These are phyloP conservation scores for Cranoglanis bouderius DNA, from an alignment of 2,113 vertebrate genomes.

Conservation along the genomic window DNA sequence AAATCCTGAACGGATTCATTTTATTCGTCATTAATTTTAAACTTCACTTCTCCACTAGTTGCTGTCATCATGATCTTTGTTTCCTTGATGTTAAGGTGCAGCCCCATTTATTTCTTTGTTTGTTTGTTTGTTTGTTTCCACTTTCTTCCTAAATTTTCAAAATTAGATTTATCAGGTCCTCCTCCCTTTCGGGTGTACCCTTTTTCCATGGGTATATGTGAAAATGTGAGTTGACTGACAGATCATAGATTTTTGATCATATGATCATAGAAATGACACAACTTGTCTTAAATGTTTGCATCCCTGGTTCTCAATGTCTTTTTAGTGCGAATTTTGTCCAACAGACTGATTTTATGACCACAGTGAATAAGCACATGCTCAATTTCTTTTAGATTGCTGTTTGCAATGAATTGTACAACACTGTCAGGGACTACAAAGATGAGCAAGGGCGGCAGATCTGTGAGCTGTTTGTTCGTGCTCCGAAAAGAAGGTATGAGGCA, in stretches of 20 bases:
- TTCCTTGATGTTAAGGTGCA: too few species aligned
- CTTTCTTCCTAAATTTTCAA: too few species aligned
- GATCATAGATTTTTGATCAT: neutral
- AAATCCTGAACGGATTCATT: too few species aligned
- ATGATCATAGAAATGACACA: neutral
- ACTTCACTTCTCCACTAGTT: too few species aligned
- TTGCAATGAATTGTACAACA: conserved; percentile 95
- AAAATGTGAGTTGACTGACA: neutral
- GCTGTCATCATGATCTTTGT: too few species aligned
- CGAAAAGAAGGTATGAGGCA: conserved; percentile 86
- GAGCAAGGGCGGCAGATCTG: conserved; percentile 90
- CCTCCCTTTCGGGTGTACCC: too few species aligned
- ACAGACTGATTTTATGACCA: neutral
- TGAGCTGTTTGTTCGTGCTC: conserved; percentile 92
- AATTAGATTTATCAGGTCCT: too few species aligned
- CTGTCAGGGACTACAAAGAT: conserved; percentile 94
- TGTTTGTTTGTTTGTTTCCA: too few species aligned
- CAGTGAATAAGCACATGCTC: neutral
- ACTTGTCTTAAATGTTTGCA: neutral
- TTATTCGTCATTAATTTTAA: too few species aligned
- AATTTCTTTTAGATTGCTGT: conserved; percentile 83
- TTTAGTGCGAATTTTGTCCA: neutral
- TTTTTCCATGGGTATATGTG: too few species aligned
- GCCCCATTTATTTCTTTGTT: too few species aligned
- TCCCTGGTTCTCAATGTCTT: neutral